phyloP scores from a whole-genome alignment of 2,797 vertebrate species.

The Dermochelys coriacea region DNA sequence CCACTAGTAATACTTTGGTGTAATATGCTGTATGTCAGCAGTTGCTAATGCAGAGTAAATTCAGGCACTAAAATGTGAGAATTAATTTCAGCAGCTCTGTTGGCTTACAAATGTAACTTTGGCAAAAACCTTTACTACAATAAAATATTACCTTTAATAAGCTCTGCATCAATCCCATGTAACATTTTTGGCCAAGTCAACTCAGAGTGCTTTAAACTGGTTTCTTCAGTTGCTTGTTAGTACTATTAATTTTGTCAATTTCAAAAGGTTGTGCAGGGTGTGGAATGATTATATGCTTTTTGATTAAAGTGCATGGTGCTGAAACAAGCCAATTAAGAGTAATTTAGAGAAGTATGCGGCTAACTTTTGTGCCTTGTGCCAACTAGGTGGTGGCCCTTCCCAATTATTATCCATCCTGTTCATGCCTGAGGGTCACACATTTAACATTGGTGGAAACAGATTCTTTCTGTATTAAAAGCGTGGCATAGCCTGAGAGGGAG shows the following conservation, averaged over 20 bases:
- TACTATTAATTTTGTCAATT: not conserved
- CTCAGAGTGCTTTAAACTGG: not conserved
- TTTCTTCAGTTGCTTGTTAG: conserved; percentile 23
- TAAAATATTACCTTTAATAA: conserved; percentile 26
- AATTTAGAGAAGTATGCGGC: not conserved
- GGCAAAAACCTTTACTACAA: conserved; percentile 32
- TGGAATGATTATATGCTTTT: not conserved
- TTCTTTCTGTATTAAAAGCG: not conserved
- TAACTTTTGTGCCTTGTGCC: not conserved
- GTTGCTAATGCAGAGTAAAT: not conserved
- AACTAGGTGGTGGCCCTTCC: not conserved
- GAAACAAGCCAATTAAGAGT: not conserved
- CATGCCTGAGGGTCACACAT: not conserved
- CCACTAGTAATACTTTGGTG: conserved; percentile 22
- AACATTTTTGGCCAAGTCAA: not conserved
- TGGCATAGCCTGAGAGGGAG: not conserved
- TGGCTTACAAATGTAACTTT: conserved; percentile 14
- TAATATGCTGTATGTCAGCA: conserved; percentile 44
- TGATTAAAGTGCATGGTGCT: not conserved
- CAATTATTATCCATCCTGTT: not conserved
- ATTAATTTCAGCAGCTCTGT: conserved; percentile 31
- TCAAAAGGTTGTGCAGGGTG: not conserved
- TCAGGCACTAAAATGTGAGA: conserved; percentile 32
- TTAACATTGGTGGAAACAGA: not conserved
- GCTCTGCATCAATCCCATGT: not conserved